phyloP scores from a whole-genome alignment of 2,113 vertebrate species.

The Dipodomys spectabilis region DNA sequence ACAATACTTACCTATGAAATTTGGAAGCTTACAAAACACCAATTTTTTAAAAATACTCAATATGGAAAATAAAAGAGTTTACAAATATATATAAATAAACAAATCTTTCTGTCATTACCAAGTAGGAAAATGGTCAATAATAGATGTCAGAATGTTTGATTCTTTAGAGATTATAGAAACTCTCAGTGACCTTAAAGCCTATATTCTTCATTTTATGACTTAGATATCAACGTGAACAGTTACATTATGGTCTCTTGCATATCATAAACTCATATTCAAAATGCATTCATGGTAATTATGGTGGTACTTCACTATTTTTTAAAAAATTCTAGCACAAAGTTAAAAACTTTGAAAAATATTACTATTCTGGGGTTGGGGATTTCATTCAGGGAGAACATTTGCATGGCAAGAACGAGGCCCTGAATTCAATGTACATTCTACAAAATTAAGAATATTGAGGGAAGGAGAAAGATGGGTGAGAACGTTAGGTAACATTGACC shows the following conservation, averaged over 20 bases:
- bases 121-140: neutral
- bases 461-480: too few species aligned
- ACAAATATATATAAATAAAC: neutral
- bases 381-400: too few species aligned
- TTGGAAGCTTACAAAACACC: neutral
- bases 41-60: neutral
- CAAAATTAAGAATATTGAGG: too few species aligned
- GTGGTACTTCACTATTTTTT: neutral
- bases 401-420: too few species aligned
- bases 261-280: neutral
- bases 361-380: neutral
- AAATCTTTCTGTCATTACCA: neutral
- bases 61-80: slow-evolving; percentile 11
- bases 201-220: slow-evolving; percentile 22
- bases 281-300: neutral
- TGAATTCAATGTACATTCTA: too few species aligned
- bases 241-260: neutral
- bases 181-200: neutral
- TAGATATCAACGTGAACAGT: slow-evolving; percentile 11
- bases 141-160: neutral
- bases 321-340: slow-evolving; percentile 18
- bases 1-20: neutral
- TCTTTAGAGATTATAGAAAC: neutral
- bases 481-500: too few species aligned
- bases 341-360: neutral